Evolutionary conservation across 2,113 vertebrate genomes (phyloP), one percentile per base, ranked within the genome.

Genomic region (Cheilinus undulatus): DNA sequence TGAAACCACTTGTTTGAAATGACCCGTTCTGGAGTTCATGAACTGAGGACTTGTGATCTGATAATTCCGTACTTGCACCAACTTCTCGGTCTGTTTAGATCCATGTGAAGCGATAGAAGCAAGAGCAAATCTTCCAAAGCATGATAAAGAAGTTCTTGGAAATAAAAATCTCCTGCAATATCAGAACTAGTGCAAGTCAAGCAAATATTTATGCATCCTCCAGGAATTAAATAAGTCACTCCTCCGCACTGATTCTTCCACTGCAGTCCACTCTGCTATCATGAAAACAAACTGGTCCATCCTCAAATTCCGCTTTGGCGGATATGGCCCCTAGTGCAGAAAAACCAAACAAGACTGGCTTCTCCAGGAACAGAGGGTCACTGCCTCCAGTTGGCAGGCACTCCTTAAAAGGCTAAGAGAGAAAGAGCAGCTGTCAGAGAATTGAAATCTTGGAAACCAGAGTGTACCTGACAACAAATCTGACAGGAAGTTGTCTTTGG

Each of bases 401-500:
- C 42, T 65, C 83, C 86, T 86, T 83, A 85, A 83, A 89, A 86
- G 88, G 83, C 66, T 40, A 52, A 66, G 66, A 48, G 66, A 75
- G 75, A 53, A 4, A 62, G 66, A 70, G 70, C 75, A 78, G 77
- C 85, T 82, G 77, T 83, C 80, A 72, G 65, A 60, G 23, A 4
- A 11, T n/a, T 43, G 72, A 77, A 22, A 60, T 63, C 60, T 63
- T 51, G 72, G 72, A 88, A 80, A 69, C 49, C 43, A 19, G 50
- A 75, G 70, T 56, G 59, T 84, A 86, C 84, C 81, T 86, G 80
- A 88, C 57, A 27, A 7, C 65, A 43, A 54, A 15, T 73, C 73
- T 77, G 84, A 89, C 82, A 74, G 87, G 85, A 89, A 86, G 87
- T 75, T 80, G 66, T 86, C 85, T 80, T 87, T 86, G 85, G 80